Evolutionary conservation across 2,113 vertebrate species (phyloP).

Genomic region (Oncorhynchus kisutch): DNA sequence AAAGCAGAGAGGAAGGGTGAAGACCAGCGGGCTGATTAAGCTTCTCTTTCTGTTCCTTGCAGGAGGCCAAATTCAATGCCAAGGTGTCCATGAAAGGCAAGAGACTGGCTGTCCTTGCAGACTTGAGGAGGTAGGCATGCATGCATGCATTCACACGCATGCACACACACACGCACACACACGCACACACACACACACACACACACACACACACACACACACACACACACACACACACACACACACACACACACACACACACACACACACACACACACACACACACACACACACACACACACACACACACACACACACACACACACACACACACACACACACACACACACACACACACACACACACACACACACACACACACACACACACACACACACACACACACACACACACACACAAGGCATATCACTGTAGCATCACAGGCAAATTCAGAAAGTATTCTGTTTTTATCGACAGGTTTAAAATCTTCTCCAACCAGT

Average conservation of each 20-base stretch:
- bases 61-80: slow-evolving; percentile 87
- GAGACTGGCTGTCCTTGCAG: slow-evolving; percentile 78
- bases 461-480: slow-evolving; percentile 74
- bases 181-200: background rate
- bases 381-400: background rate
- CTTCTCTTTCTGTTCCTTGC: slow-evolving; percentile 1
- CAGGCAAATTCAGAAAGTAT: background rate
- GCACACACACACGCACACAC: background rate
- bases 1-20: too few species aligned
- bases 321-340: background rate
- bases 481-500: slow-evolving; percentile 93
- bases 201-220: background rate
- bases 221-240: background rate
- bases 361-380: background rate
- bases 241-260: background rate
- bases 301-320: background rate
- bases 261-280: background rate
- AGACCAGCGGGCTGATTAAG: too few species aligned
- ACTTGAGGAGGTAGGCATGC: slow-evolving; percentile 81
- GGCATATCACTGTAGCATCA: background rate
- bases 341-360: too few species aligned
- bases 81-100: slow-evolving; percentile 86
- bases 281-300: background rate
- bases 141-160: background rate
- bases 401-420: background rate